Evolutionary conservation across 2,113 vertebrate genomes (phyloP), one percentile per base, ranked within the genome.

Genomic region (Archocentrus centrarchus): DNA sequence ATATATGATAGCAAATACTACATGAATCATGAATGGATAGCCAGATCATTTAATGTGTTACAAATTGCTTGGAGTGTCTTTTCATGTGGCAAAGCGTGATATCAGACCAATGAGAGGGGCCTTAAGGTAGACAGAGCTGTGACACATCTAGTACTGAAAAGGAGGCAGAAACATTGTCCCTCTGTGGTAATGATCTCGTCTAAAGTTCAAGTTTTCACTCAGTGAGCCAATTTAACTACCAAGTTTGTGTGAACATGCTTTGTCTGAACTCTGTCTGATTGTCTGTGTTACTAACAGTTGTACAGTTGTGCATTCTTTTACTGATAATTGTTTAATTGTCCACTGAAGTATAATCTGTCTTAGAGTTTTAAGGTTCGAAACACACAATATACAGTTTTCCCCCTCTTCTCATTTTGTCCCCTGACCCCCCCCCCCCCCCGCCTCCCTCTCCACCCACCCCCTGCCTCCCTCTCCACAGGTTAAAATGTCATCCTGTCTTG

Each of bases 1-100:
- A 18, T 59, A 15, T 66, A 39, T 63, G 18, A 50, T 70, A 20
- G 11, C 37, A 55, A 30, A 37, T 4, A 20, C 30, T 53, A 61
- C 3, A 0, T 75, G n/a, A 20, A 60, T 35, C 6, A 6, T 35
- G 6, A 35, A 35, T 35, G 6, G 32, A 35, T 7, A 35, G 32
- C 6, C 32, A 35, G 32, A 83, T 83, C 58, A 77, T 88, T 84
- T 89, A 37, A 47, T 63, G 76, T 73, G 41, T 83, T 78, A 18
- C 44, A 79, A 66, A 76, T 59, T 66, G 59, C 11, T 55, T 14
- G 17, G 17, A 44, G 59, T 79, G 11, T 82, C 17, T 68, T 89
- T 87, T 89, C 66, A 87, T 89, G 81, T 83, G 82, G 82, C 15
- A 58, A 41, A 55, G 50, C 10, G 20, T 44, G 44, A 58, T 55